Base-by-base conservation (phyloP, 2,797 vertebrate genomes). In the Sebastes melanostomus region DNA sequence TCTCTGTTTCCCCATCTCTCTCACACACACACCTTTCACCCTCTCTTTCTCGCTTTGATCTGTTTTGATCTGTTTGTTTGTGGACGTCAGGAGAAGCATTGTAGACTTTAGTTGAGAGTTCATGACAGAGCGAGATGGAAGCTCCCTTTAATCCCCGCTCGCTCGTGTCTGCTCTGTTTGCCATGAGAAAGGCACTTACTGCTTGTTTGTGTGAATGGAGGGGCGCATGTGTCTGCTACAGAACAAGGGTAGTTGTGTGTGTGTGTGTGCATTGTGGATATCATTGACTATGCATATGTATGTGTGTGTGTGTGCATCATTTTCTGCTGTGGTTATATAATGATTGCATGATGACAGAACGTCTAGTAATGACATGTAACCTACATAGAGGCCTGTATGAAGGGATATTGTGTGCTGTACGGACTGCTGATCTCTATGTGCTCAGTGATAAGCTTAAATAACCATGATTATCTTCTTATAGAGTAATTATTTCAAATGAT, bases 21-120 rank as follows among this genome's bases (percentile, higher is more conserved):
- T 1, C 27, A 1, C 27, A 27, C 32, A 75, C 32, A 42, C 38
- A 16, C 38, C 13, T 65, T 66, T 74, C 8, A 24, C 32, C 34
- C 20, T 29, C 52, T 61, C 27, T 50, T 55, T 65, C n/a, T 65
- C 3, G 24, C 25, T 86, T 76, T 75, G 63, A 76, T 81, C 12
- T 71, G 60, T 69, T 82, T 79, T 72, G 22, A 72, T 75, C 13
- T 67, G 56, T 76, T 83, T 81, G 68, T 65, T 62, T 55, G 56
- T 67, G 32, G 59, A 87, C 3, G 20, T 72, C 59, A 83, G 82
- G 70, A 83, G 65, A 73, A 73, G 14, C 22, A 67, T 75, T 65
- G 80, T 10, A 65, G 55, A 46, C 5, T 46, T 42, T 24, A 62
- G 30, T 81, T 8, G 11, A 66, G 58, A 42, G 75, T 60, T 78